Conservation (phyloP, 2,797 vertebrate genomes). For the Enteromius thamalakanensis region DNA sequence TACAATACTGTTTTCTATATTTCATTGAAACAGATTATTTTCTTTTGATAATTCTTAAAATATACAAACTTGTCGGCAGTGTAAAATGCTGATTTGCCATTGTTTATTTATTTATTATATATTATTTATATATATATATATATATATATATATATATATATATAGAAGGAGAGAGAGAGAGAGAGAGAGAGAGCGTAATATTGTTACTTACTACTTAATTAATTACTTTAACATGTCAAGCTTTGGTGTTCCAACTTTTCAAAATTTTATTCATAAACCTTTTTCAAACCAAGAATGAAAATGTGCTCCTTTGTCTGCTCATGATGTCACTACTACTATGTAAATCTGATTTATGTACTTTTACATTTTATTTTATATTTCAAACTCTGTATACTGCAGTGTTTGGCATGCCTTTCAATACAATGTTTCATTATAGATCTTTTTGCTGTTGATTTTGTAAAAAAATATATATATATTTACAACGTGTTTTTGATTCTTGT, state of each 20-base stretch:
- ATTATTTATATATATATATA: not conserved
- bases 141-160: too few relatives aligned
- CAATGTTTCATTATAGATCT: not conserved
- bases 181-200: not conserved
- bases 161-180: too few relatives aligned
- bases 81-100: slow-evolving; percentile 4
- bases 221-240: not conserved
- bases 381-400: not conserved
- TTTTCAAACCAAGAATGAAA: not conserved
- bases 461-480: not conserved
- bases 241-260: not conserved
- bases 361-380: slow-evolving; percentile 23
- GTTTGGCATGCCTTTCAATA: not conserved
- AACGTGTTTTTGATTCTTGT: slow-evolving; percentile 5
- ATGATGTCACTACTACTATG: not conserved
- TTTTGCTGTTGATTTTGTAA: not conserved
- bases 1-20: not conserved
- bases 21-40: not conserved
- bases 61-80: slow-evolving; percentile 3
- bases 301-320: not conserved
- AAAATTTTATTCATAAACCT: not conserved
- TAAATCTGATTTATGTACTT: slow-evolving; percentile 6
- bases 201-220: not conserved
- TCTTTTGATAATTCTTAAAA: slow-evolving; percentile 7
- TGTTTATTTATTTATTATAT: slow-evolving; percentile 7